Percentiles rank a stretch among this genome's conserved stretches.
phyloP scores from a whole-genome alignment of 2,888 invertebrate genomes.

The Oxytorus armatus region DNA sequence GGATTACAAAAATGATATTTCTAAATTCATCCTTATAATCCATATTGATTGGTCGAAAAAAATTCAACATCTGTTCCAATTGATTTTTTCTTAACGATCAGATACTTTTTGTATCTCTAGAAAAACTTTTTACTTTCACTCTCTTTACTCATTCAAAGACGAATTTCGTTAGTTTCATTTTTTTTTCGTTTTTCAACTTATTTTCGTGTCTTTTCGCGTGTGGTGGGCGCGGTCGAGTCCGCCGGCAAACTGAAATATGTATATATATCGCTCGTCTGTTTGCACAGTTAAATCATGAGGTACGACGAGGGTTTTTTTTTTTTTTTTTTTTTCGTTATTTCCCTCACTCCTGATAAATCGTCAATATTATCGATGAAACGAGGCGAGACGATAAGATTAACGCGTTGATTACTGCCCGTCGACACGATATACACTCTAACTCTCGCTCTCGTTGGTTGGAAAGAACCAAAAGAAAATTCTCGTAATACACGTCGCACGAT shows the following conservation, averaged over 20 bases:
- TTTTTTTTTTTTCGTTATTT: not conserved
- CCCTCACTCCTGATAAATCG: not conserved
- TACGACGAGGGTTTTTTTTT: not conserved
- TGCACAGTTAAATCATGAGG: conserved; percentile 16
- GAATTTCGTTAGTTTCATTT: not conserved
- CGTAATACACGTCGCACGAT: too few relatives aligned
- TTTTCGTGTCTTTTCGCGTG: conserved; percentile 2
- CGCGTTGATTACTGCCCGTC: conserved; percentile 36
- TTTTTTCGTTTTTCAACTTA: not conserved
- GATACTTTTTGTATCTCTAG: too few relatives aligned
- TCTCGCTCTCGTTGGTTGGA: not conserved
- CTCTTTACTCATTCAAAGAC: too few relatives aligned
- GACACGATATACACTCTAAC: conserved; percentile 6
- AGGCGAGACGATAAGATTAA: conserved; percentile 59
- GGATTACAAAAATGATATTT: not conserved
- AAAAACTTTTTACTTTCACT: too few relatives aligned
- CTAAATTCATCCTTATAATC: not conserved
- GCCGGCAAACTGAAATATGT: not conserved
- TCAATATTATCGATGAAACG: conserved; percentile 59
- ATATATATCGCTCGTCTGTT: conserved; percentile 35
- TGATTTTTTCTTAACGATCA: too few relatives aligned
- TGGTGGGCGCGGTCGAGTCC: conserved; percentile 32
- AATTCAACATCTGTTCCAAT: too few relatives aligned
- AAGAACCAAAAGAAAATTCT: not conserved
- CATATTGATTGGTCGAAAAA: too few relatives aligned